phyloP scores from a whole-genome alignment of 2,888 invertebrate genomes.

The Poecilus cupreus region DNA sequence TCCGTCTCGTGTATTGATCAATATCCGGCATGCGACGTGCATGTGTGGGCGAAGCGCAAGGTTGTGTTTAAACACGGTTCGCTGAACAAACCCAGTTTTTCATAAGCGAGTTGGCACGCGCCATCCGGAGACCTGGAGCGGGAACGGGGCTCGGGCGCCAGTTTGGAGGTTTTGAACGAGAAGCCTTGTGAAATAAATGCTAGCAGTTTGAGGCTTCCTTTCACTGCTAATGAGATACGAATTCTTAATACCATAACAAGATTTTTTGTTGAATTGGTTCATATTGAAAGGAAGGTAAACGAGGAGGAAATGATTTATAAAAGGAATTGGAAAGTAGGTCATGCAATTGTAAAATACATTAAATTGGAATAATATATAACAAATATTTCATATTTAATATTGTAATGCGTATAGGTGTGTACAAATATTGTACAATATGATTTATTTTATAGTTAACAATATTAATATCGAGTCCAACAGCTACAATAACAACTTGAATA shows the following conservation, averaged over 20 bases:
- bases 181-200: not conserved
- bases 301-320: too few relatives aligned
- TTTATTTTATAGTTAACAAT: too few relatives aligned
- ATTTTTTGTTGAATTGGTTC: conserved; percentile 1
- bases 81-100: conserved; percentile 17
- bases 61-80: conserved; percentile 35
- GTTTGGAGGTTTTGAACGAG: not conserved
- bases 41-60: conserved; percentile 4
- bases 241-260: not conserved
- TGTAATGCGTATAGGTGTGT: too few relatives aligned
- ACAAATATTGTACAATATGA: too few relatives aligned
- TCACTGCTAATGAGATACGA: not conserved
- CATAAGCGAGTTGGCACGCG: conserved; percentile 23
- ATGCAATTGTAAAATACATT: too few relatives aligned
- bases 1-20: conserved; percentile 38
- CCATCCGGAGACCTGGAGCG: not conserved
- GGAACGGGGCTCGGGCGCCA: not conserved
- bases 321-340: too few relatives aligned
- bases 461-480: too few relatives aligned
- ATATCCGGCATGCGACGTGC: conserved; percentile 30
- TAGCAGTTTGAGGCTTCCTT: not conserved
- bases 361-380: too few relatives aligned
- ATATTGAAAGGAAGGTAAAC: not conserved
- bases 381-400: too few relatives aligned
- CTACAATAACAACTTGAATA: too few relatives aligned